phyloP scores from a whole-genome alignment of 1,140 invertebrate genomes.

The Argopecten irradians region DNA sequence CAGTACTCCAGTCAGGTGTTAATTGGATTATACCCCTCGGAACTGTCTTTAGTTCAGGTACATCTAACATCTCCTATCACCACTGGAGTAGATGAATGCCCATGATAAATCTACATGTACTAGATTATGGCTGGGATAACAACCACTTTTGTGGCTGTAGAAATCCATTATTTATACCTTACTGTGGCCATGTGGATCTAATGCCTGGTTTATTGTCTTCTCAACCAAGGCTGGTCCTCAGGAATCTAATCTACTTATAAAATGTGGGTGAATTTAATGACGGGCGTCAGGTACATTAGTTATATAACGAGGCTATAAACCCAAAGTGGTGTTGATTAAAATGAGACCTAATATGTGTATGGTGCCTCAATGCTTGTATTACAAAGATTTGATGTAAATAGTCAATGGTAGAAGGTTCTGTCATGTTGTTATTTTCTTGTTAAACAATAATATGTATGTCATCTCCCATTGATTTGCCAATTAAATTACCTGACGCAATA shows the following conservation, averaged over 20 bases:
- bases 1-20: not conserved
- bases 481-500: too few species aligned
- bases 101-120: not conserved
- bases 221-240: not conserved
- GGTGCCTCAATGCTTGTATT: too few species aligned
- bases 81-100: not conserved
- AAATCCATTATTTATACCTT: slow-evolving; percentile 17
- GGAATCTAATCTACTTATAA: slow-evolving; percentile 22
- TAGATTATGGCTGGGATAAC: not conserved
- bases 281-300: not conserved
- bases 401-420: too few species aligned
- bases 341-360: not conserved
- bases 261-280: not conserved
- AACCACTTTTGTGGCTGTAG: not conserved
- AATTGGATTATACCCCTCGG: not conserved
- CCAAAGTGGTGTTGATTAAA: not conserved
- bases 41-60: not conserved
- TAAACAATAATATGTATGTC: too few species aligned
- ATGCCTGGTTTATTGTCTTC: not conserved
- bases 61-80: not conserved
- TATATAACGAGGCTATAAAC: not conserved
- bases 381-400: too few species aligned
- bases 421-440: too few species aligned
- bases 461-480: too few species aligned
- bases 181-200: not conserved